These are phyloP conservation scores for Tinamus major DNA, from an alignment of 2,797 vertebrate species.

Conservation along the genomic window DNA sequence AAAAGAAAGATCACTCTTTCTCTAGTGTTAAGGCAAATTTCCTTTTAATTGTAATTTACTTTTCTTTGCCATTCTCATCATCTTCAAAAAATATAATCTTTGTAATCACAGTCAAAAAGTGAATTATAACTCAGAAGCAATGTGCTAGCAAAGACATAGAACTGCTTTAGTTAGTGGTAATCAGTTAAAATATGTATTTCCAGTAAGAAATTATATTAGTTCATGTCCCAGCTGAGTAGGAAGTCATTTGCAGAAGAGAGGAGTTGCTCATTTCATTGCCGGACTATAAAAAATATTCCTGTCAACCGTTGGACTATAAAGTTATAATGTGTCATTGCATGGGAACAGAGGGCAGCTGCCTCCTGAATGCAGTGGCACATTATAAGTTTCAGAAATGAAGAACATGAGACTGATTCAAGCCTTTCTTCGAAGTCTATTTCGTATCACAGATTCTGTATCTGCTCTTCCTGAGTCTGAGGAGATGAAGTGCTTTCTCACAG, in stretches of 20 bases:
- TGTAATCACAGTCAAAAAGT: background rate
- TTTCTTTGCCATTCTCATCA: background rate
- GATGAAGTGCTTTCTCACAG: background rate
- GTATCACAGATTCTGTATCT: background rate
- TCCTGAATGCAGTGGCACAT: fast-evolving
- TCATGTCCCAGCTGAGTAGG: background rate
- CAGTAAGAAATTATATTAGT: background rate
- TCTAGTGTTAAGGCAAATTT: background rate
- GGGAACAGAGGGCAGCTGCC: background rate
- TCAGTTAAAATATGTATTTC: background rate
- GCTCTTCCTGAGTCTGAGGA: background rate
- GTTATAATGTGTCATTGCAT: background rate
- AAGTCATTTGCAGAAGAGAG: background rate
- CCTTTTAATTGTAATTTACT: background rate
- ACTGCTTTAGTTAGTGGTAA: background rate
- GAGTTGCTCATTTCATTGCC: background rate
- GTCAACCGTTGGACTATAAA: background rate
- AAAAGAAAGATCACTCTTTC: background rate
- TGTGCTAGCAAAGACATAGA: background rate
- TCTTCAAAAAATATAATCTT: background rate
- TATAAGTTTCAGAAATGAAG: background rate
- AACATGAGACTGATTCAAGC: fast-evolving
- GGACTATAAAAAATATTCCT: background rate
- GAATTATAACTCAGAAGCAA: background rate
- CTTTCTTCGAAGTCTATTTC: background rate